Conservation (phyloP, 2,888 invertebrate genomes). For the Cryptocheilus praepositus region DNA sequence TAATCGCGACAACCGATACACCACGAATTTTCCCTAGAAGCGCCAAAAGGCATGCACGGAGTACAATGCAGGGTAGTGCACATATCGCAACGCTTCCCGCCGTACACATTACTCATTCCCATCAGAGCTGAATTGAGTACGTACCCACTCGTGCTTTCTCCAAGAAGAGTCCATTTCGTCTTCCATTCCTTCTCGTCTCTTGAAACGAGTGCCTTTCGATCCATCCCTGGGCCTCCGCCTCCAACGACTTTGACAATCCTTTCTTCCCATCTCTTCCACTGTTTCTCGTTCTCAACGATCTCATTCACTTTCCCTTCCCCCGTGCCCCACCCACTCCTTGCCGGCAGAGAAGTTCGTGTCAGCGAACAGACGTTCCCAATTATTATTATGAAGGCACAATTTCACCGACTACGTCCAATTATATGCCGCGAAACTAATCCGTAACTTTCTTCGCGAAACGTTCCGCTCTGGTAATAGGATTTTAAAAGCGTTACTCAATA, state of each 20-base stretch:
- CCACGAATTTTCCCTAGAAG: too few relatives aligned
- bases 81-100: too few relatives aligned
- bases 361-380: constrained; percentile 44
- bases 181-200: constrained; percentile 15
- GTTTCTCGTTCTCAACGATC: too few relatives aligned
- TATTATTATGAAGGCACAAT: constrained; percentile 51
- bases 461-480: constrained; percentile 51
- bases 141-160: constrained; percentile 19
- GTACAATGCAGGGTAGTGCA: too few relatives aligned
- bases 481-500: constrained; percentile 48
- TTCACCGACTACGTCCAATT: constrained; percentile 50
- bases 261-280: constrained; percentile 3
- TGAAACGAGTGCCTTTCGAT: background rate
- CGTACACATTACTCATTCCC: constrained; percentile 17
- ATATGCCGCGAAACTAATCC: constrained; percentile 55
- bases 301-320: background rate
- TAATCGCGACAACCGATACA: too few relatives aligned
- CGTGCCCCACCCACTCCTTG: background rate
- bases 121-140: constrained; percentile 44
- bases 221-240: background rate
- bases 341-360: background rate
- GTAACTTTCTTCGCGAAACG: constrained; percentile 54
- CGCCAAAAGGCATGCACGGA: too few relatives aligned
- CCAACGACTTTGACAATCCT: constrained; percentile 1
- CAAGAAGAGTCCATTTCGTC: constrained; percentile 20